Conservation (phyloP, 2,888 invertebrate genomes). For the Nomada goodeniana region DNA sequence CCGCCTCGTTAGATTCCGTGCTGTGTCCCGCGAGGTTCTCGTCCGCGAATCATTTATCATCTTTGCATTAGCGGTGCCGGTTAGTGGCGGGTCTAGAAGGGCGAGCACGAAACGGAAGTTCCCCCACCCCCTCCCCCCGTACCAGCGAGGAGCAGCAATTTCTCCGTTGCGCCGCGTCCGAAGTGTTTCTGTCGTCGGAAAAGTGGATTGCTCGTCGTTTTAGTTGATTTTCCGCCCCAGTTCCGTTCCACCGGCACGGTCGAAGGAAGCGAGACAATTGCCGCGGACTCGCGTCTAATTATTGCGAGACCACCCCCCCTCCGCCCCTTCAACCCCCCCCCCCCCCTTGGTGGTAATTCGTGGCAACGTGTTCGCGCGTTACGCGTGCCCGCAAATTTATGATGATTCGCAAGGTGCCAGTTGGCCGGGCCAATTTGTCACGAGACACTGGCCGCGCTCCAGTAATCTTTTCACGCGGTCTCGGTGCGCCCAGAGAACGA, state of each 20-base stretch:
- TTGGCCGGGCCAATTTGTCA: conserved; percentile 39
- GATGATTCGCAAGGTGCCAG: conserved; percentile 44
- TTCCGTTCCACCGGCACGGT: not conserved
- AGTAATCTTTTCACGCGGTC: conserved; percentile 24
- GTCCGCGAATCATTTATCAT: not conserved
- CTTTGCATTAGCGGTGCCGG: conserved; percentile 4
- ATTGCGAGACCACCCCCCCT: conserved; percentile 2
- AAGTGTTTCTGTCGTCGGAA: conserved; percentile 19
- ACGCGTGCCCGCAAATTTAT: conserved; percentile 34
- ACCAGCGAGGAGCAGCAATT: conserved; percentile 21
- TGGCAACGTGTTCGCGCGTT: conserved; percentile 15
- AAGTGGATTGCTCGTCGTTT: conserved; percentile 35
- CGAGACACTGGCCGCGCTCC: conserved; percentile 50
- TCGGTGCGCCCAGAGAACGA: not conserved
- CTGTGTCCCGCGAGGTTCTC: not conserved
- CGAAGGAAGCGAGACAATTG: conserved; percentile 8
- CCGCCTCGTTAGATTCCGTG: not conserved
- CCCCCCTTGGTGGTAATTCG: conserved; percentile 3
- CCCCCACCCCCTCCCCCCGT: not conserved
- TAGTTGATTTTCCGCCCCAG: conserved; percentile 36
- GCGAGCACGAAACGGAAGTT: conserved; percentile 2
- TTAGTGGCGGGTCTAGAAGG: conserved; percentile 3
- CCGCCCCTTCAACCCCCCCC: not conserved
- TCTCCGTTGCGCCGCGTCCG: conserved; percentile 17
- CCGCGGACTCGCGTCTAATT: conserved; percentile 32